These are phyloP conservation scores for Catamblyrhynchus diadema DNA, from an alignment of 2,797 vertebrate species.

Conservation along the genomic window DNA sequence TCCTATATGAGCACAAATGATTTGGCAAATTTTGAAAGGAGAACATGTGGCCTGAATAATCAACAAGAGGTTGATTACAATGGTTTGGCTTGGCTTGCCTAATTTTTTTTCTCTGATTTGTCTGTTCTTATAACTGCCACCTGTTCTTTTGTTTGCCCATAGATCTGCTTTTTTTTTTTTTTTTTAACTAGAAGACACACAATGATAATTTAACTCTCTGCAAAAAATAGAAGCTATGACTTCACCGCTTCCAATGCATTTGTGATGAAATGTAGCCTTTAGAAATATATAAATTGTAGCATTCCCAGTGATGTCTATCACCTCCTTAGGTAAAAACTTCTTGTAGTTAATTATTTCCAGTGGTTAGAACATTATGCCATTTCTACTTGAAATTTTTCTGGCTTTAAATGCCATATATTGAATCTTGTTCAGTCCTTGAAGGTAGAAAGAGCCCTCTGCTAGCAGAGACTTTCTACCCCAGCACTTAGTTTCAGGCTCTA, in stretches of 20 bases:
- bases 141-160: conserved; percentile 53
- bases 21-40: conserved; percentile 67
- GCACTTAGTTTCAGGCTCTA: background rate
- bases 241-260: background rate
- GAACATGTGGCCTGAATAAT: conserved; percentile 67
- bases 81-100: conserved; percentile 58
- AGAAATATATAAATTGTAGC: background rate
- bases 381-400: background rate
- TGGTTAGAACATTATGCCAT: background rate
- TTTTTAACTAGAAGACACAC: background rate
- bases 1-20: conserved; percentile 9
- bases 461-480: background rate
- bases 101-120: conserved; percentile 49
- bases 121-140: conserved; percentile 61
- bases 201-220: conserved; percentile 24
- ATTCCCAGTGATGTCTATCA: background rate
- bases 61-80: conserved; percentile 64
- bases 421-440: background rate
- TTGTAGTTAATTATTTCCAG: background rate
- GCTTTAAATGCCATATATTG: background rate
- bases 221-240: background rate
- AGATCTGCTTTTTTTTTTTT: background rate
- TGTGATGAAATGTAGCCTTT: background rate
- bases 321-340: background rate
- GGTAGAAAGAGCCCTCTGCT: background rate